These are phyloP conservation scores for Machaerirhynchus nigripectus DNA, from an alignment of 2,113 vertebrate genomes.

Conservation along the genomic window DNA sequence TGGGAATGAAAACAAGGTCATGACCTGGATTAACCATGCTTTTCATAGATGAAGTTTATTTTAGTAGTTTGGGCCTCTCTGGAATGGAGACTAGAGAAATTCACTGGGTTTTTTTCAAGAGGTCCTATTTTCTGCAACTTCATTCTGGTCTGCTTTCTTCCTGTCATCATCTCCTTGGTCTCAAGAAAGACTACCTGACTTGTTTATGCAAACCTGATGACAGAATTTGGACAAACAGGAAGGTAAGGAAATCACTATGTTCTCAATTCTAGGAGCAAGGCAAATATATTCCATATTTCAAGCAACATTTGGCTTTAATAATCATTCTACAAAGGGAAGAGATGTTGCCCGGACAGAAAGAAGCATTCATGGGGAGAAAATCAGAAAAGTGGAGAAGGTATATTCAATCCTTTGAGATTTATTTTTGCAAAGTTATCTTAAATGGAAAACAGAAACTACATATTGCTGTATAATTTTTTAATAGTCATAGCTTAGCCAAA, in stretches of 20 bases:
- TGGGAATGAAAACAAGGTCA: not conserved
- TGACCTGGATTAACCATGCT: not conserved
- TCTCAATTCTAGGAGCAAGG: not conserved
- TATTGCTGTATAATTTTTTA: conserved; percentile 27
- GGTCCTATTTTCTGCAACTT: not conserved
- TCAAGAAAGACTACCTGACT: not conserved
- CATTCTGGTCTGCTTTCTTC: not conserved
- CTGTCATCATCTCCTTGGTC: not conserved
- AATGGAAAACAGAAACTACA: conserved; percentile 48
- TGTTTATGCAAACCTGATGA: conserved; percentile 24
- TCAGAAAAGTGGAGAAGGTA: conserved; percentile 28
- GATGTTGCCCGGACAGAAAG: not conserved
- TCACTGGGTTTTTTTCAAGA: not conserved
- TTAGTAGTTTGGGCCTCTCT: not conserved
- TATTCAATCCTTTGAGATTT: conserved; percentile 19
- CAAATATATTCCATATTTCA: conserved; percentile 19
- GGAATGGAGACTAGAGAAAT: not conserved
- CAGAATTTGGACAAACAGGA: conserved; percentile 31
- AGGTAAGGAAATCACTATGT: not conserved
- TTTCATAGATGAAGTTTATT: not conserved
- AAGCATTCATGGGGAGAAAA: not conserved
- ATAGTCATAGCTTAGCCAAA: not conserved
- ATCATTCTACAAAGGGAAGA: not conserved
- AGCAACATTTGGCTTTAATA: conserved; percentile 44
- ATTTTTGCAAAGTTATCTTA: conserved; percentile 37